Evolutionary conservation across 2,888 invertebrate genomes (phyloP).

Genomic region (Chirona hameri): DNA sequence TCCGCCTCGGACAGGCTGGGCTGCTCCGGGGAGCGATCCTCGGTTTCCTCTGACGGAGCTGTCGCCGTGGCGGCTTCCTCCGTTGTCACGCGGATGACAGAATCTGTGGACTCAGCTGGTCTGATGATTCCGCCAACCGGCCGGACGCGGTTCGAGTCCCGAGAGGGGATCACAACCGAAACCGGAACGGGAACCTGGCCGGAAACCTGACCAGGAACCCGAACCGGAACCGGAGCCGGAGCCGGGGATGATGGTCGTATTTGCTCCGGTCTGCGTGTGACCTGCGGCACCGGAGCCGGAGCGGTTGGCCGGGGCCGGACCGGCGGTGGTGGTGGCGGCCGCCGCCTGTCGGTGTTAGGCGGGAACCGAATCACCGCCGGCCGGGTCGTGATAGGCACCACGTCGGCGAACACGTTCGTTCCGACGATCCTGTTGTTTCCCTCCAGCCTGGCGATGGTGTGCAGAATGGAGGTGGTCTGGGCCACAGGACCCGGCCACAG

Average conservation of each 20-base stretch:
- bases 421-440: slow-evolving; percentile 44
- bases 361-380: slow-evolving; percentile 33
- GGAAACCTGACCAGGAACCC: too few species aligned
- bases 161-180: not conserved
- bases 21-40: not conserved
- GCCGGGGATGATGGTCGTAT: not conserved
- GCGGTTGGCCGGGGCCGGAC: not conserved
- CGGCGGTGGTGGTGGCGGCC: slow-evolving; percentile 29
- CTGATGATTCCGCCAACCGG: not conserved
- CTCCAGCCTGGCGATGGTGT: slow-evolving; percentile 44
- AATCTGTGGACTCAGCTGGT: not conserved
- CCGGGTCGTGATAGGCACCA: slow-evolving; percentile 33
- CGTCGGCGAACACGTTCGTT: slow-evolving; percentile 42
- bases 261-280: not conserved
- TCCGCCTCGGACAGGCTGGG: not conserved
- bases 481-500: slow-evolving; percentile 1
- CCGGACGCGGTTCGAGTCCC: not conserved
- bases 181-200: too few species aligned
- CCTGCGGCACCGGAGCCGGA: not conserved
- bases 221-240: slow-evolving; percentile 25
- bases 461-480: slow-evolving; percentile 35
- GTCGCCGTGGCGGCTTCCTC: not conserved
- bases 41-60: not conserved
- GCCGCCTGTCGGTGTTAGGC: slow-evolving; percentile 25
- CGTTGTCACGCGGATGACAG: not conserved